phyloP scores from a whole-genome alignment of 2,888 invertebrate genomes.

The Rhingia rostrata region DNA sequence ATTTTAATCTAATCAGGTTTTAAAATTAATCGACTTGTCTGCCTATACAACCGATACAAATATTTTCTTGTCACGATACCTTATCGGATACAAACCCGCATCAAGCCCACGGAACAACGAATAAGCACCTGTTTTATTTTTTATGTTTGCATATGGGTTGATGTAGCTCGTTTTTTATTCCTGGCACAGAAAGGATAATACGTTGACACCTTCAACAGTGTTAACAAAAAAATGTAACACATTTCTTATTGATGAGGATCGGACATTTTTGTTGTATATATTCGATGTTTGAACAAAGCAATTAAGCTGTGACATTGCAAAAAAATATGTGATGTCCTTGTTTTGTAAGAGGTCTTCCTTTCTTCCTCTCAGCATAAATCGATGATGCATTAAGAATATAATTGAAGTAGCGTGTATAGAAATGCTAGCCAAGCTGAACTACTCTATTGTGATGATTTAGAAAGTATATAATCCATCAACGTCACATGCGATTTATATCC shows the following conservation, averaged over 20 bases:
- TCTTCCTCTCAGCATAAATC: slow-evolving; percentile 32
- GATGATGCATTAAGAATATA: slow-evolving; percentile 40
- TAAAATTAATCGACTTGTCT: slow-evolving; percentile 66
- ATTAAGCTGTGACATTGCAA: slow-evolving; percentile 52
- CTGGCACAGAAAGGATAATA: slow-evolving; percentile 53
- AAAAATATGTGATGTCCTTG: slow-evolving; percentile 26
- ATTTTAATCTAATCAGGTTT: slow-evolving; percentile 53
- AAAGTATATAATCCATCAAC: slow-evolving; percentile 55
- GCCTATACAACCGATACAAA: slow-evolving; percentile 48
- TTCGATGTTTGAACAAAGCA: slow-evolving; percentile 40
- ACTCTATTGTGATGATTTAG: neutral
- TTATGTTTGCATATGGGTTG: neutral
- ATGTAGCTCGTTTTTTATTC: slow-evolving; percentile 37
- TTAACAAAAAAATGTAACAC: neutral
- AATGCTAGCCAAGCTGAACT: slow-evolving; percentile 9
- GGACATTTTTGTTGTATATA: slow-evolving; percentile 5
- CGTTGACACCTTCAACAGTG: slow-evolving; percentile 40
- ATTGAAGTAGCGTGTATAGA: slow-evolving; percentile 29
- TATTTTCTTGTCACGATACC: slow-evolving; percentile 61
- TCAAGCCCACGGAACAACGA: slow-evolving; percentile 13
- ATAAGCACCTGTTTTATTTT: slow-evolving; percentile 5
- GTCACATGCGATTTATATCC: slow-evolving; percentile 39
- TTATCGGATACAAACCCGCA: slow-evolving; percentile 33
- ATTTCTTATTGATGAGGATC: slow-evolving; percentile 40
- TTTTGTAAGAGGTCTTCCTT: neutral